A percentile compares a stretch with the other conserved stretches of the same genome.
These are phyloP conservation scores for Aurelia sp. DNA, from an alignment of 30 jellyfish, hydroid and myxozoan species.

Conservation along the genomic window DNA sequence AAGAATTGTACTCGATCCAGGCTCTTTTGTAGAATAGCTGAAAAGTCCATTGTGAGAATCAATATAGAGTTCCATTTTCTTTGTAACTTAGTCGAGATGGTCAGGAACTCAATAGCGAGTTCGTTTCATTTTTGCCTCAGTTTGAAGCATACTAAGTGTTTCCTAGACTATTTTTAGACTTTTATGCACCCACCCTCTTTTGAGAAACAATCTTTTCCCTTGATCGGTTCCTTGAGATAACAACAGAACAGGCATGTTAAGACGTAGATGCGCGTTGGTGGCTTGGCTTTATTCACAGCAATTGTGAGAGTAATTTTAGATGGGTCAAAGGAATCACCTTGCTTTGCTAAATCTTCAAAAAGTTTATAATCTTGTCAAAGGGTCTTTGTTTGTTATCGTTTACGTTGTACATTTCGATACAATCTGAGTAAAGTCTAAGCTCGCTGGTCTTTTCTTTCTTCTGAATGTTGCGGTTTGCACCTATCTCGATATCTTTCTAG, in stretches of 20 bases:
- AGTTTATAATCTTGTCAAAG: slow-evolving; percentile 57
- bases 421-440: slow-evolving; percentile 29
- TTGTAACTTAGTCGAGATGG: too few species aligned
- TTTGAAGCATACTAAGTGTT: too few species aligned
- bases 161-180: too few species aligned
- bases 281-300: slow-evolving; percentile 42
- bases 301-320: neutral
- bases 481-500: neutral
- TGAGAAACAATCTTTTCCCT: slow-evolving; percentile 1
- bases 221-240: neutral
- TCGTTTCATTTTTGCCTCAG: too few species aligned
- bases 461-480: slow-evolving; percentile 24
- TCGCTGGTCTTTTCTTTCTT: slow-evolving; percentile 20
- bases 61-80: too few species aligned
- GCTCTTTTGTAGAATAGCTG: too few species aligned
- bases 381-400: slow-evolving; percentile 39
- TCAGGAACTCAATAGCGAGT: too few species aligned
- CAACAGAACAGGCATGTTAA: too few species aligned
- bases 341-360: slow-evolving; percentile 19
- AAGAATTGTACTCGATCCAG: too few species aligned
- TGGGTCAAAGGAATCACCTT: slow-evolving; percentile 45
- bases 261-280: slow-evolving; percentile 54
- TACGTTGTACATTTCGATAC: slow-evolving; percentile 35
- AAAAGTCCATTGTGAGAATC: too few species aligned
- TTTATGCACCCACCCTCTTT: too few species aligned